Percentiles rank a stretch among this genome's conserved stretches.
phyloP scores from a whole-genome alignment of 2,113 vertebrate genomes.

The Calyptomena viridis region DNA sequence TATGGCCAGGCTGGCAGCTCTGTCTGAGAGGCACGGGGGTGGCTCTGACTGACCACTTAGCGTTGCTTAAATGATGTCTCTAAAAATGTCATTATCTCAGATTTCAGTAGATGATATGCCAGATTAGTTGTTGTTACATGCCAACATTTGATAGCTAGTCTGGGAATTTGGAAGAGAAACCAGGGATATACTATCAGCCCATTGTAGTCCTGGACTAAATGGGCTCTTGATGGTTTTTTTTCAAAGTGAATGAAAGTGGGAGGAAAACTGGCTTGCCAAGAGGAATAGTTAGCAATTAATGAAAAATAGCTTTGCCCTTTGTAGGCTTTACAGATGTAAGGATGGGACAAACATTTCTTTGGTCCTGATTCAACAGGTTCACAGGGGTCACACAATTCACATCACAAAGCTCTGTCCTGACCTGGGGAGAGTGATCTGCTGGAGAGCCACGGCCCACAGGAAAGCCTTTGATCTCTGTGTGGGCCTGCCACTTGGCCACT shows the following conservation, averaged over 20 bases:
- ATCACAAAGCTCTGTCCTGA: neutral
- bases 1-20: neutral
- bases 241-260: neutral
- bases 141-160: neutral
- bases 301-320: conserved; percentile 43
- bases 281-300: conserved; percentile 36
- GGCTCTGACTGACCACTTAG: neutral
- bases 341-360: conserved; percentile 22
- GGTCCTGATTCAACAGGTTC: conserved; percentile 37
- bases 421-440: neutral
- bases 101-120: neutral
- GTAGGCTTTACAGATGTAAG: conserved; percentile 14
- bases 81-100: neutral
- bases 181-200: neutral
- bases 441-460: neutral
- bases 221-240: neutral
- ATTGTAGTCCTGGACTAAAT: neutral
- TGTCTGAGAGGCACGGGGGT: neutral
- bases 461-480: conserved; percentile 23
- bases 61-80: neutral
- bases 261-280: conserved; percentile 16
- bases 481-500: conserved; percentile 24
- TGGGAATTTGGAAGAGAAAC: conserved; percentile 4
- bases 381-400: conserved; percentile 20
- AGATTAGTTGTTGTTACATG: neutral